Conservation (phyloP, 2,888 invertebrate genomes). For the Heliconius charithonia region DNA sequence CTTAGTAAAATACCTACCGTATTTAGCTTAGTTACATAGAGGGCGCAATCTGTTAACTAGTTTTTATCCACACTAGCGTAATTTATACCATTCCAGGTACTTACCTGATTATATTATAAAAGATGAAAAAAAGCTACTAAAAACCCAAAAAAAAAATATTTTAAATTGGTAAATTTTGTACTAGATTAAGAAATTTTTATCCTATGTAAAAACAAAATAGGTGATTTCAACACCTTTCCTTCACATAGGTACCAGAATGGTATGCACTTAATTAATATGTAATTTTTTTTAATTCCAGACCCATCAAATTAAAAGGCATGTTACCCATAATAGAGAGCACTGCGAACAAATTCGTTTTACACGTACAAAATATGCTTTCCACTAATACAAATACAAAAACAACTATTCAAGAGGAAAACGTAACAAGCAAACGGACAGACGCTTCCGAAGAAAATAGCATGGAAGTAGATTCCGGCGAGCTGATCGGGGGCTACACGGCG, state of each 20-base stretch:
- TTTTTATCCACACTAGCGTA: too few species aligned
- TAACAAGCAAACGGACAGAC: not conserved
- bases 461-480: constrained; percentile 67
- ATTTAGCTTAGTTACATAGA: too few species aligned
- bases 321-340: constrained; percentile 74
- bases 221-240: not conserved
- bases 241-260: too few species aligned
- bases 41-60: too few species aligned
- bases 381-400: constrained; percentile 47
- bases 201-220: too few species aligned
- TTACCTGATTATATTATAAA: too few species aligned
- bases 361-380: constrained; percentile 58
- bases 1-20: too few species aligned
- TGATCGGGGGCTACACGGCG: constrained; percentile 77
- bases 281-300: constrained; percentile 57
- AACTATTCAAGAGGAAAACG: not conserved
- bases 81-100: too few species aligned
- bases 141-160: too few species aligned
- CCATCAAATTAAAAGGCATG: constrained; percentile 77
- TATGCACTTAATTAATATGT: not conserved
- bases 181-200: too few species aligned
- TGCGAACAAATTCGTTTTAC: constrained; percentile 67
- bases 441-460: constrained; percentile 42
- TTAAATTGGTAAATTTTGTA: too few species aligned
- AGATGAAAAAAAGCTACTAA: too few species aligned